Base-by-base conservation (phyloP, 2,888 invertebrate genomes). In the Dyspetes luteomarginatus region DNA sequence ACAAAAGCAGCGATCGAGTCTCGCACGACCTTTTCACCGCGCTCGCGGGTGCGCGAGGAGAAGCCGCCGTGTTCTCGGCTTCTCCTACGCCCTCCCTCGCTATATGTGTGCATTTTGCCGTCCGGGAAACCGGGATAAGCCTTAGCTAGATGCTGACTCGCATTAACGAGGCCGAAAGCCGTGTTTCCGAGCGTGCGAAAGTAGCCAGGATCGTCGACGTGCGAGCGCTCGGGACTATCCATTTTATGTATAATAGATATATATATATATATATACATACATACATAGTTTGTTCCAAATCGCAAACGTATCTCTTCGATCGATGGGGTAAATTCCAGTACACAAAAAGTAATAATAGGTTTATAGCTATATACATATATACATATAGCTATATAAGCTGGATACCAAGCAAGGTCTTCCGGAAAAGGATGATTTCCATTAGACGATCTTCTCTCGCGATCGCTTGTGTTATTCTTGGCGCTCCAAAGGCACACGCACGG, bases 1-100 rank as follows among this genome's bases (percentile, higher is more conserved):
- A 85, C 86, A 85, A 85, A n/a, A 85, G 83, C 85, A 85, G 83
- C 85, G 83, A 84, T 84, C 60, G 72, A 77, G 82, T 71, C 84
- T 85, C 84, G 84, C 85, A 82, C 84, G 84, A 84, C 83, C 85
- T 86, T 85, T 85, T 85, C 82, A 12, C 12, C 36, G 9, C 12
- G 12, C 7, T 36, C 2, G 12, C 9, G 12, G 1, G 36, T 0
- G 36, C 12, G 36, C 36, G 30, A 1, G 3, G 12, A 36, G 9
- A 36, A 36, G 4, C 36, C 9, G 7, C 0, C 36, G 36, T 9
- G 36, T 12, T 36, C 7, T 36, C 36, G 36, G 9, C 67, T 67
- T n/a, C 76, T 62, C 62, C 60, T 68, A 62, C 60, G 67, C 72
- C 69, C 67, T 56, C 71, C 64, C 24, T 60, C 64, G 19, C 68